Evolutionary conservation across 23 tunicate species (phyloP).

Genomic region (Trididemnum miniatum): DNA sequence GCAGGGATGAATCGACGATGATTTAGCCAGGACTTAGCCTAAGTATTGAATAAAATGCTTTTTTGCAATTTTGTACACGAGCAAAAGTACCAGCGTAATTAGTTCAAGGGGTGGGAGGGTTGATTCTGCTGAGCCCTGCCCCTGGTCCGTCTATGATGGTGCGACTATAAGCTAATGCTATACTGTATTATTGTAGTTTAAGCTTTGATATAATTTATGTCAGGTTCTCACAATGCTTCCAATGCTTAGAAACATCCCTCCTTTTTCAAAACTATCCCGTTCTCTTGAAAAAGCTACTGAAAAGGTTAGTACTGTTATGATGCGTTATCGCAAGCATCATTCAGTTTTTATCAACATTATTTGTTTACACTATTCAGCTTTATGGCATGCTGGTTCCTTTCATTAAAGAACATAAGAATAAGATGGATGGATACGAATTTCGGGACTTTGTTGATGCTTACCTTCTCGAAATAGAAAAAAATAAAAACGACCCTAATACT

Average conservation of each 20-base stretch:
- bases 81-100: too few species aligned
- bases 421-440: constrained; percentile 27
- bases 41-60: too few species aligned
- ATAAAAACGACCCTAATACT: constrained; percentile 14
- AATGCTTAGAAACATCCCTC: constrained; percentile 20
- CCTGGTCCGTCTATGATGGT: too few species aligned
- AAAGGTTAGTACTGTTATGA: constrained; percentile 17
- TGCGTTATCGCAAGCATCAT: neutral
- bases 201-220: neutral
- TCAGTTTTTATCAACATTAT: too few species aligned
- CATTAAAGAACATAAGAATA: constrained; percentile 27
- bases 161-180: too few species aligned
- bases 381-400: constrained; percentile 23
- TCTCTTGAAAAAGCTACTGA: constrained; percentile 30
- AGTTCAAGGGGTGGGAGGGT: too few species aligned
- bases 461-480: constrained; percentile 18
- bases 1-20: too few species aligned
- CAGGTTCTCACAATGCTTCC: constrained; percentile 44
- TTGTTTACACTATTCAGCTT: constrained; percentile 15
- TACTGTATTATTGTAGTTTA: too few species aligned
- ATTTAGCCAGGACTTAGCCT: too few species aligned
- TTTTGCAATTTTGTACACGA: too few species aligned
- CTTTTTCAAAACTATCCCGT: constrained; percentile 7
- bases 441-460: constrained; percentile 61
- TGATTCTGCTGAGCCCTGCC: too few species aligned